Evolutionary conservation across 2,113 vertebrate species (phyloP), one percentile per base, ranked within the genome.

Genomic region (Myotis yumanensis): DNA sequence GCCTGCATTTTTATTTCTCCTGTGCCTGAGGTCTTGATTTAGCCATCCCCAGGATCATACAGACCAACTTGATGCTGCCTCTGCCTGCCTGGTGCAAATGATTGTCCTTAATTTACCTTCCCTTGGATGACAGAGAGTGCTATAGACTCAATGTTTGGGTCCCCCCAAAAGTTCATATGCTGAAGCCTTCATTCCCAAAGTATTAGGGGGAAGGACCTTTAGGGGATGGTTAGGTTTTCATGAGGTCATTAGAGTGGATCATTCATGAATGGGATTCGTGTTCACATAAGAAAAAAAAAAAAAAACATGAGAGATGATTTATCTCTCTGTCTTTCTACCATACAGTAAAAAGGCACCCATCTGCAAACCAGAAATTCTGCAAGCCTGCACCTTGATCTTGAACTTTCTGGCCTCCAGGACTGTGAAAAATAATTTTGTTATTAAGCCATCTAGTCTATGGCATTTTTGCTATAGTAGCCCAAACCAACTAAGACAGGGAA

Each of bases 1-100:
- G 15, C 1, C 43, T 3, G 0, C 2, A 2, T 37, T 73, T 51
- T 77, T 46, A 16, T 20, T 57, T 25, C 25, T 28, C 2, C 0
- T 10, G 7, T 51, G 14, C 22, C 16, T 7, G 17, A 32, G 22
- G 4, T 40, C 71, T 66, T 76, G 37, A 46, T 40, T 40, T 51
- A 62, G 48, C 30, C 48, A n/a, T 15, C 7, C 25, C 3, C 2
- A 51, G 22, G 23, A 22, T 22, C 68, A 4, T 16, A 15, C 4
- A 12, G 40, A 12, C 16, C 85, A 22, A 11, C 20, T 9, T 18
- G 79, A 52, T 22, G 32, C 35, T 91, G 5, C 52, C 28, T 35
- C 5, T 68, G 72, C 43, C 9, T 28, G 48, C 2, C 5, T 28
- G 23, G 23, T 6, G 3, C 2, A 20, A 8, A 23, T 66, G 2